phyloP scores from a whole-genome alignment of 2,888 invertebrate species.

The Malacosoma neustria region DNA sequence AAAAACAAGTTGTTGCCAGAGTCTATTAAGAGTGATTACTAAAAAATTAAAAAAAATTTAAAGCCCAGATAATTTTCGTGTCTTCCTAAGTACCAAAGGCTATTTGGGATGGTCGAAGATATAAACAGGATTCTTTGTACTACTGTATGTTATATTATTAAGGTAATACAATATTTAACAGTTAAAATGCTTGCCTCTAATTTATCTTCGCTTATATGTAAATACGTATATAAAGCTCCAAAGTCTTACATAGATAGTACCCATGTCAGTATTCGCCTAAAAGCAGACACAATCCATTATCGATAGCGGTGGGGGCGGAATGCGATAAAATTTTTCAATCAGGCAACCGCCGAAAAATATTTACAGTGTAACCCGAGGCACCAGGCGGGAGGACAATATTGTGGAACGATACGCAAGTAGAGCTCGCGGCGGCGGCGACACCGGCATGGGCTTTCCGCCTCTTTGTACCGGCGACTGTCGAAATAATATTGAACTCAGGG shows the following conservation, averaged over 20 bases:
- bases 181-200: no score
- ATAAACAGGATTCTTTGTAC: no score
- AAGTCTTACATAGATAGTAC: conserved; percentile 36
- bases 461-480: conserved; percentile 62
- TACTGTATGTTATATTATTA: no score
- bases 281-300: conserved; percentile 58
- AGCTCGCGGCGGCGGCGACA: conserved; percentile 49
- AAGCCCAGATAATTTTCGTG: no score
- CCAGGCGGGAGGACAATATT: conserved; percentile 63
- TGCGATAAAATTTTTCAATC: conserved; percentile 71
- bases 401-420: conserved; percentile 52
- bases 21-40: no score
- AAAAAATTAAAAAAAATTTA: no score
- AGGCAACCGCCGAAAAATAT: conserved; percentile 69
- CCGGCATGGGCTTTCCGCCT: conserved; percentile 56
- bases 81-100: no score
- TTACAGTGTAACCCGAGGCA: conserved; percentile 70
- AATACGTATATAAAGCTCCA: no score
- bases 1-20: no score
- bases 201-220: no score
- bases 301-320: conserved; percentile 49
- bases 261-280: conserved; percentile 41
- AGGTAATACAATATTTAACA: no score
- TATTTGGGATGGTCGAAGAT: no score
- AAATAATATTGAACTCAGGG: conserved; percentile 70